These are phyloP conservation scores for Laterallus jamaicensis DNA, from an alignment of 2,113 vertebrate genomes.

Conservation along the genomic window DNA sequence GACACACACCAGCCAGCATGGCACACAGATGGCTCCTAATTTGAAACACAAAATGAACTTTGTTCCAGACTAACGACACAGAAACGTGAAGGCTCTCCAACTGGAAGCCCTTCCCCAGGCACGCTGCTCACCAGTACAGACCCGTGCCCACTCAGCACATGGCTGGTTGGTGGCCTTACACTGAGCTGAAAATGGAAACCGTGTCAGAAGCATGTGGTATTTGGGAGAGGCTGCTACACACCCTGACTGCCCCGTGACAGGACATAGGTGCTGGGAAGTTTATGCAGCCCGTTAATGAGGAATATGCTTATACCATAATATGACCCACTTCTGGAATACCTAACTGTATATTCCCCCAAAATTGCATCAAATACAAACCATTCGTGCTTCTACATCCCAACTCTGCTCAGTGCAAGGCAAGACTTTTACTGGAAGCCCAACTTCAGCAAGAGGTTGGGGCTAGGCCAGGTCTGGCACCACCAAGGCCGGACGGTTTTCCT, in stretches of 20 bases:
- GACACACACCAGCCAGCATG: neutral
- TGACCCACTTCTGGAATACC: neutral
- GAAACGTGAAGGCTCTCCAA: neutral
- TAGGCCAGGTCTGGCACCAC: neutral
- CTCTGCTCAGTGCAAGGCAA: neutral
- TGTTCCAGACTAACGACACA: neutral
- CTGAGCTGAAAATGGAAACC: neutral
- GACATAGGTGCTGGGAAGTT: neutral
- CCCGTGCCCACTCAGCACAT: neutral
- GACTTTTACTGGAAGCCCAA: neutral
- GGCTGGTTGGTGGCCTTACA: neutral
- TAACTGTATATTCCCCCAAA: neutral
- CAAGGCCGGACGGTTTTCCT: neutral
- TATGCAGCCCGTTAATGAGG: neutral
- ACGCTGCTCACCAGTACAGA: neutral
- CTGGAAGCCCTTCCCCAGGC: neutral
- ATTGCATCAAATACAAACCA: neutral
- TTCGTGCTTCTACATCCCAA: neutral
- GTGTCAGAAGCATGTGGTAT: neutral
- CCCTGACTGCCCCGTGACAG: neutral
- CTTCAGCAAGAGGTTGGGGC: neutral
- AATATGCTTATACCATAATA: neutral
- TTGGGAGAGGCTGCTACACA: neutral
- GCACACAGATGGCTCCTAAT: neutral
- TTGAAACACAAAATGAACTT: neutral